A percentile compares a stretch with the other conserved stretches of the same genome.
These are phyloP conservation scores for Centruroides sculpturatus DNA, from an alignment of 1,140 invertebrate species.

Conservation along the genomic window DNA sequence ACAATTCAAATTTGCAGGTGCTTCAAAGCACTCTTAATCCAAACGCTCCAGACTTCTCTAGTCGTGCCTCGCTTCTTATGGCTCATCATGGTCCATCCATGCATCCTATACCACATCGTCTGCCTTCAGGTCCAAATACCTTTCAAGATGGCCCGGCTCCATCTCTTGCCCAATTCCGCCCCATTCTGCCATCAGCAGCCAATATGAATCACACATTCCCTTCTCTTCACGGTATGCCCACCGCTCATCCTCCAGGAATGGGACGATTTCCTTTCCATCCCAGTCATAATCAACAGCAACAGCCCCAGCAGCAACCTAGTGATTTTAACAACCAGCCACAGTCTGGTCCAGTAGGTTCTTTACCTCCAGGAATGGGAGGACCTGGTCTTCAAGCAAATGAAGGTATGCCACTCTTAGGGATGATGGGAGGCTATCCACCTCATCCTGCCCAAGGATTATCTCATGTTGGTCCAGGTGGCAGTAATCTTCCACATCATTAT, in stretches of 20 bases:
- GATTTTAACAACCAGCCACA: constrained; percentile 3
- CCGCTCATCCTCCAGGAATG: constrained; percentile 21
- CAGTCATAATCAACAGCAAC: constrained; percentile 15
- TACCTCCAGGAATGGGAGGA: neutral
- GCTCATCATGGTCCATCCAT: constrained; percentile 8
- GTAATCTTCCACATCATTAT: constrained; percentile 8
- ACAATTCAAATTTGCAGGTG: constrained; percentile 6
- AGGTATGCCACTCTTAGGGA: constrained; percentile 6
- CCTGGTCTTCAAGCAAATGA: neutral
- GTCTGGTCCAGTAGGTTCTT: neutral
- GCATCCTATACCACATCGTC: constrained; percentile 2
- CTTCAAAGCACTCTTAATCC: constrained; percentile 62
- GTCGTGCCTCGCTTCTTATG: constrained; percentile 14
- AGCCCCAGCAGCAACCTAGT: constrained; percentile 16
- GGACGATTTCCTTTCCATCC: constrained; percentile 7
- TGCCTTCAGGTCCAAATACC: constrained; percentile 4
- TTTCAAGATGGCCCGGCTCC: constrained; percentile 10
- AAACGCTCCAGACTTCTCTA: constrained; percentile 66
- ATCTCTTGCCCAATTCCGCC: constrained; percentile 6
- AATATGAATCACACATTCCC: constrained; percentile 2
- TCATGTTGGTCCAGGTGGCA: neutral
- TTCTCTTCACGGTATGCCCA: constrained; percentile 23
- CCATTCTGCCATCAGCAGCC: constrained; percentile 4
- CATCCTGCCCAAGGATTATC: neutral
- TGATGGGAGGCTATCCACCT: constrained; percentile 4